Percentiles rank a stretch among this genome's conserved stretches.
Evolutionary conservation across 2,888 invertebrate genomes (phyloP).

Genomic region (Lasiommata megera): DNA sequence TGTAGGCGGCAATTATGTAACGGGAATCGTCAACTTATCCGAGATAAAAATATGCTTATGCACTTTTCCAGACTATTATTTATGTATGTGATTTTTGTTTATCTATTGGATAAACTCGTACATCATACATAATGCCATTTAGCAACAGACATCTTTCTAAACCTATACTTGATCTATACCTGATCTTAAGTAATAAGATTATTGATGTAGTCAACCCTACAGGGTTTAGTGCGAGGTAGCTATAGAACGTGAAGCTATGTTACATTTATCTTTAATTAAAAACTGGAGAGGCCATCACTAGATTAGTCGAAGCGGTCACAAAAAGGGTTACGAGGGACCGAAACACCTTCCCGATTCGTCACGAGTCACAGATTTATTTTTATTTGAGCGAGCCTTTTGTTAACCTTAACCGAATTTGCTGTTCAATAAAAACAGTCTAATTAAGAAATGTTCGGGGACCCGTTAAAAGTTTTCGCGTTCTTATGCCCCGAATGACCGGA

Average conservation of each 20-base stretch:
- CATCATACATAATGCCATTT: too few relatives aligned
- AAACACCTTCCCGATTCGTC: conserved; percentile 78
- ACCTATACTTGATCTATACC: too few relatives aligned
- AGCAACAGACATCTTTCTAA: too few relatives aligned
- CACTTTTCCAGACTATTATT: too few relatives aligned
- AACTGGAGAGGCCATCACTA: conserved; percentile 68
- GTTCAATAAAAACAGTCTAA: conserved; percentile 75
- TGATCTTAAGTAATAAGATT: too few relatives aligned
- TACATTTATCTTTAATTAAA: conserved; percentile 78
- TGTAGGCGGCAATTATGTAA: too few relatives aligned
- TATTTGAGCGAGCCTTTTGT: conserved; percentile 76
- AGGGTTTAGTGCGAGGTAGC: conserved; percentile 38
- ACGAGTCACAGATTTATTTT: conserved; percentile 76
- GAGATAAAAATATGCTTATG: too few relatives aligned
- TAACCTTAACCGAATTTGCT: conserved; percentile 77
- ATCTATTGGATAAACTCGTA: too few relatives aligned
- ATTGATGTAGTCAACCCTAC: conserved; percentile 50
- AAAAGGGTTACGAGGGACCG: conserved; percentile 73
- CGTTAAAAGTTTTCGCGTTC: conserved; percentile 62
- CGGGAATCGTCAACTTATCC: too few relatives aligned
- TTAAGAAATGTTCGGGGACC: conserved; percentile 76
- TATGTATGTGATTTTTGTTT: too few relatives aligned
- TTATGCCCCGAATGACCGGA: conserved; percentile 47
- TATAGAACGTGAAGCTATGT: conserved; percentile 73
- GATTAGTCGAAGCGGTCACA: conserved; percentile 74